Base-by-base conservation (phyloP, 2,888 invertebrate genomes). In the Cremastinae sp. region DNA sequence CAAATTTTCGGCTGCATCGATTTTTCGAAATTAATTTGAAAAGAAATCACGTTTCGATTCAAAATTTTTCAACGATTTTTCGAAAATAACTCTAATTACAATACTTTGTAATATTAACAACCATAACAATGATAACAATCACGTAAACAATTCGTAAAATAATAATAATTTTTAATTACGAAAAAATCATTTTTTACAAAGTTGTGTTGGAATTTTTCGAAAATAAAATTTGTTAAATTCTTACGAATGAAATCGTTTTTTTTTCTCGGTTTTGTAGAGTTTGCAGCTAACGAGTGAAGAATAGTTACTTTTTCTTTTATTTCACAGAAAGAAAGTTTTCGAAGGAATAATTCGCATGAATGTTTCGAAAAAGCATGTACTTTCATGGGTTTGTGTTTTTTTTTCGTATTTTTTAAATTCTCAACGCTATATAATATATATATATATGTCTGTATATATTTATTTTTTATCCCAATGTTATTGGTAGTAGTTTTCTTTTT, bases 371-470 rank as follows among this genome's bases (percentile, higher is more conserved):
- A 88, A 88, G 87, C 88, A 85, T 84, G 85, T 89, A 89, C 89
- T 89, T 89, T 89, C 89, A 89, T 89, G 88, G 88, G 87, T 89
- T 89, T 89, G 85, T 89, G 84, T 88, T 86, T 83, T 80, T 86
- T 81, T 83, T 83, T 82, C 28, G 28, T 85, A 82, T 85, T 82
- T 83, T 83, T 82, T 84, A 82, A 81, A 84, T 84, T 84, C 75
- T 86, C 86, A 85, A 87, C 83, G 76, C 85, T 88, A 87, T 85
- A 84, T n/a, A n/a, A n/a, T 84, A 88, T 84, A 85, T 82, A 78
- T 79, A 78, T 82, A 78, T 79, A 80, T 80, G 81, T 80, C 73
- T 61, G n/a, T 51, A 14, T 73, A 61, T 72, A 59, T 56, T 59
- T 58, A 54, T 76, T 78, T 83, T 82, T 79, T 78, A 71, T 79